These are phyloP conservation scores for Aphidius colemani DNA, from an alignment of 2,888 invertebrate genomes.

Conservation along the genomic window DNA sequence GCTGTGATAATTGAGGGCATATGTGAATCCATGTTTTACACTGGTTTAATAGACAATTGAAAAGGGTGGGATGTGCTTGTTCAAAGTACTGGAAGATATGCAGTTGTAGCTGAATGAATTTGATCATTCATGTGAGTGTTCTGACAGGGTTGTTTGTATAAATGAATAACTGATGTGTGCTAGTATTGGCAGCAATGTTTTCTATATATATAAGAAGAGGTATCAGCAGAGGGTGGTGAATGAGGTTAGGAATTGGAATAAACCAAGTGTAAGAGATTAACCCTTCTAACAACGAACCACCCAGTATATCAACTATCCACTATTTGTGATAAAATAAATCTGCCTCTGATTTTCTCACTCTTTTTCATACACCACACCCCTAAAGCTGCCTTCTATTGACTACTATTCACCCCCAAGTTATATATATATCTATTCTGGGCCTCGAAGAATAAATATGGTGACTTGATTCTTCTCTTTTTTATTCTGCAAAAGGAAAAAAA, in stretches of 20 bases:
- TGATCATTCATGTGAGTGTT: no score
- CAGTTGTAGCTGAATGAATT: no score
- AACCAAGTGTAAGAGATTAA: slow-evolving; percentile 61
- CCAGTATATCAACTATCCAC: slow-evolving; percentile 56
- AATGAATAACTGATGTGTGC: no score
- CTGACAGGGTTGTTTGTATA: no score
- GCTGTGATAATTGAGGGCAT: slow-evolving; percentile 17
- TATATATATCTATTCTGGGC: no score
- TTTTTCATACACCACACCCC: slow-evolving; percentile 45
- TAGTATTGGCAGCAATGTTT: no score
- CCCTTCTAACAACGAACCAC: slow-evolving; percentile 57
- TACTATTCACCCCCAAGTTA: slow-evolving; percentile 42
- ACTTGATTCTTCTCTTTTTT: slow-evolving; percentile 55
- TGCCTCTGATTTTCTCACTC: slow-evolving; percentile 50
- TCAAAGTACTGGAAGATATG: not conserved
- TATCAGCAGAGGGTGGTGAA: slow-evolving; percentile 34
- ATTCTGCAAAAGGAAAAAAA: slow-evolving; percentile 45
- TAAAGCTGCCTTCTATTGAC: slow-evolving; percentile 57
- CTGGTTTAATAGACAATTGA: no score
- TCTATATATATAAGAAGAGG: not conserved
- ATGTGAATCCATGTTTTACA: not conserved
- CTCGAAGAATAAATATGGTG: no score
- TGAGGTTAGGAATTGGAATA: slow-evolving; percentile 59
- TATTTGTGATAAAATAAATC: slow-evolving; percentile 55
- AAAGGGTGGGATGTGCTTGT: not conserved